These are phyloP conservation scores for Caradrina clavipalpis DNA, from an alignment of 2,888 invertebrate species.

Conservation along the genomic window DNA sequence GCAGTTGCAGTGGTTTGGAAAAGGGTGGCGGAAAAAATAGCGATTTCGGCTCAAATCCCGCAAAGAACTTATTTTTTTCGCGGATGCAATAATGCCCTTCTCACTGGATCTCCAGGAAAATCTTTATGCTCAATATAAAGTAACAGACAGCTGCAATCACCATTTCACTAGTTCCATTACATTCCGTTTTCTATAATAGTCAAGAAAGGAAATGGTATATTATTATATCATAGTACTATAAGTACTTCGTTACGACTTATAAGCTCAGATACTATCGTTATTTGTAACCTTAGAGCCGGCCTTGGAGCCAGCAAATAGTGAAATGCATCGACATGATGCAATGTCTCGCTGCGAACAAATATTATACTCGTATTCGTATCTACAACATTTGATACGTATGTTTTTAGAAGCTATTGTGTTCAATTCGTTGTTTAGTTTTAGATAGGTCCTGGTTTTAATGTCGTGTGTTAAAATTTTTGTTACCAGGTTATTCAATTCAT, in stretches of 20 bases:
- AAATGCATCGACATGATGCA: constrained; percentile 71
- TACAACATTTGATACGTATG: constrained; percentile 43
- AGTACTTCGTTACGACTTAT: constrained; percentile 52
- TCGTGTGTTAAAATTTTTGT: not conserved
- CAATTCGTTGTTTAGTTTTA: constrained; percentile 16
- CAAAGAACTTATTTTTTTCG: not conserved
- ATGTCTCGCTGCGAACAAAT: constrained; percentile 55
- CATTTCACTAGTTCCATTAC: constrained; percentile 11
- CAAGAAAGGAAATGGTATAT: constrained; percentile 39
- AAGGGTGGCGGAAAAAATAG: too few species aligned
- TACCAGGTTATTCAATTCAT: too few species aligned
- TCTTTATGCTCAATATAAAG: not conserved
- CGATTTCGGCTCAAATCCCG: not conserved
- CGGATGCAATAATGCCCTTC: not conserved
- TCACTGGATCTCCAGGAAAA: not conserved
- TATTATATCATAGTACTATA: constrained; percentile 44
- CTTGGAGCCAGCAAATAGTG: constrained; percentile 73
- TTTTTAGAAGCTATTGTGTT: constrained; percentile 49
- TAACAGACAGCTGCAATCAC: not conserved
- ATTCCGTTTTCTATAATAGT: constrained; percentile 9
- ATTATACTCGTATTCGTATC: constrained; percentile 50
- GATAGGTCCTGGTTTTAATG: constrained; percentile 22
- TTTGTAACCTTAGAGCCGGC: constrained; percentile 79
- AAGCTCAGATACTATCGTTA: constrained; percentile 68
- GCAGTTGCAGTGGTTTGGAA: too few species aligned